A percentile compares a stretch with the other conserved stretches of the same genome.
Evolutionary conservation across 2,888 invertebrate species (phyloP).

Genomic region (Sturmia bella): DNA sequence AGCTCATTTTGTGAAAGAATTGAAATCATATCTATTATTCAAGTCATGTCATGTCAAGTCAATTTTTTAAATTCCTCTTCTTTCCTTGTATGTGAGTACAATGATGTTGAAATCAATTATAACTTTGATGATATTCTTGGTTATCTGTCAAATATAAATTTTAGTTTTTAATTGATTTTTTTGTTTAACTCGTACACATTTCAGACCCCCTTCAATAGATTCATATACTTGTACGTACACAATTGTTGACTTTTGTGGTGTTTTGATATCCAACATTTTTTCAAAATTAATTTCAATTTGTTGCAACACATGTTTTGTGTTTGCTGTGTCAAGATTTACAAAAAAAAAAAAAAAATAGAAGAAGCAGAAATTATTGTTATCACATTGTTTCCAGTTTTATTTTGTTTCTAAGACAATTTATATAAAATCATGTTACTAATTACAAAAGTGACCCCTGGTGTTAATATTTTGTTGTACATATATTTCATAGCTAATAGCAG

Average conservation of each 20-base stretch:
- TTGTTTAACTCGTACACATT: not conserved
- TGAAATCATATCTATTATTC: too few species aligned
- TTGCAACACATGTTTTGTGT: conserved; percentile 59
- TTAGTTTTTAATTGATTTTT: conserved; percentile 49
- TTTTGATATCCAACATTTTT: conserved; percentile 33
- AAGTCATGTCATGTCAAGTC: too few species aligned
- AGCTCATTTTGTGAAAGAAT: too few species aligned
- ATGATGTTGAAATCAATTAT: not conserved
- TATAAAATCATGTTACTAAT: conserved; percentile 28
- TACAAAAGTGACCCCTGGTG: conserved; percentile 36
- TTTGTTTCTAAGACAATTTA: not conserved
- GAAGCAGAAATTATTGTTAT: not conserved
- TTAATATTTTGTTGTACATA: conserved; percentile 6
- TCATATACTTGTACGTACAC: not conserved
- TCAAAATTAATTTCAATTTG: conserved; percentile 67
- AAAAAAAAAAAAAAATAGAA: not conserved
- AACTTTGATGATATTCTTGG: not conserved
- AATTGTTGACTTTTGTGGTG: conserved; percentile 6
- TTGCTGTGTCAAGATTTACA: conserved; percentile 32
- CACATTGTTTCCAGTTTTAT: conserved; percentile 19
- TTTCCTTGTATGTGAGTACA: not conserved
- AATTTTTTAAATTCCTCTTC: not conserved
- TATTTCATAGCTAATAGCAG: conserved; percentile 28
- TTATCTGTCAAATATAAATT: conserved; percentile 37
- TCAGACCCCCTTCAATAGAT: not conserved